Base-by-base conservation (phyloP, 2,113 vertebrate genomes). In the Oryzias woworae region DNA sequence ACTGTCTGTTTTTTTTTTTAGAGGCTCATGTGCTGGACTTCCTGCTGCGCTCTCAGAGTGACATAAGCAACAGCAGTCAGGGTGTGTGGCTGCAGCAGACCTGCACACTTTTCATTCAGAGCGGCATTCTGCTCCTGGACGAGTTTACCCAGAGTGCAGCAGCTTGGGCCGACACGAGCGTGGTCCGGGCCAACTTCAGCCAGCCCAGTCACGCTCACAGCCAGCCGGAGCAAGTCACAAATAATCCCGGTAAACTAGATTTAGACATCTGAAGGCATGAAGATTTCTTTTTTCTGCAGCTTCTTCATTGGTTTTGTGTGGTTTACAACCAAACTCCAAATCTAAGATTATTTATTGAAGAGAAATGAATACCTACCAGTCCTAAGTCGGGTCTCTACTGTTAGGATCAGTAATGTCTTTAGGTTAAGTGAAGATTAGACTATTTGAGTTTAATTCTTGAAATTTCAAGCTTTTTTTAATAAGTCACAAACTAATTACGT, bases 111-210 rank as follows among this genome's bases (percentile, higher is more conserved):
- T 90, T 94, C 0, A 59, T 95, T 60, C 92, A 94, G 0, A 46
- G 54, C 0, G 78, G 91, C 0, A 86, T 89, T 0, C 84, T 80
- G 3, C 86, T 97, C 13, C 91, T 80, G 0, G 75, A 91, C 0
- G 56, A 14, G 48, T 98, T 98, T 0, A 46, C 87, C 0, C 88
- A 91, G 13, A 77, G 53, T 0, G 84, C 88, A 0, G 77, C 70
- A 0, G 58, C 0, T 56, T 97, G 95, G 95, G 88, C 86, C 78
- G 93, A 94, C 84, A 87, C 88, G 85, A 94, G 85, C 65, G 78
- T 96, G 63, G 81, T 93, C 65, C 87, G 78, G 26, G 80, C 75
- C 58, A 91, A 93, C 88, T 84, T 94, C 78, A 92, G 89, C 1
- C 71, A 91, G 22, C 66, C 78, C 15, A 90, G 84, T 51, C 48